Evolutionary conservation across 2,113 vertebrate genomes (phyloP), one percentile per base, ranked within the genome.

Genomic region (Takifugu flavidus): DNA sequence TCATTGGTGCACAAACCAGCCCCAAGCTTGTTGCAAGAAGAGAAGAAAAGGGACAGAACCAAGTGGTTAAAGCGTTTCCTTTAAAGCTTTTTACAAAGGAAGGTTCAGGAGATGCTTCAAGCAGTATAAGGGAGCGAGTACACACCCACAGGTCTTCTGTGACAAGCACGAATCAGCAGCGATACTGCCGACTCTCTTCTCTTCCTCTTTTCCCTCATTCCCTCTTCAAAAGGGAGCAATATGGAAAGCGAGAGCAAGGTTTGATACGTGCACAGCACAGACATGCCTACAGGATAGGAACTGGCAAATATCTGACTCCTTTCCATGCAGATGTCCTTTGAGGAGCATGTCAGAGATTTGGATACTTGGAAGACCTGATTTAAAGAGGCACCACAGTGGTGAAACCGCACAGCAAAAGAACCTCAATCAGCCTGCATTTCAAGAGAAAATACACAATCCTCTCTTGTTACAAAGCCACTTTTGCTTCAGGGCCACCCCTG

Each of bases 1-100:
- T 90, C 83, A 83, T 67, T 80, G 77, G 81, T 75, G 78, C 75
- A 77, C 67, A 12, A 89, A 82, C 86, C 80, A 79, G 74, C 80
- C 74, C 68, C 51, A 7, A 86, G 85, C 73, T 80, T 75, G 71
- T 71, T 77, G 53, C 53, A 44, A 56, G 70, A 62, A 26, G 53
- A 60, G 66, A 29, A 34, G 66, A 25, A 34, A 74, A 74, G 74
- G 78, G 81, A 78, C 62, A 71, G 51, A 68, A 66, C 51, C 67
- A 70, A 75, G 73, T 25, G 13, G 61, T 74, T 74, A 73, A 75
- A 82, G 63, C 29, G 74, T 79, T 79, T 74, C 66, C 46, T 75
- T 78, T 86, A 77, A 86, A 68, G 55, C 49, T 65, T 75, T 82
- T 63, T 4, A 67, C 73, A 46, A 65, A 62, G 51, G 39, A 57